These are phyloP conservation scores for Scopus umbretta DNA, from an alignment of 2,113 vertebrate genomes.

Conservation along the genomic window DNA sequence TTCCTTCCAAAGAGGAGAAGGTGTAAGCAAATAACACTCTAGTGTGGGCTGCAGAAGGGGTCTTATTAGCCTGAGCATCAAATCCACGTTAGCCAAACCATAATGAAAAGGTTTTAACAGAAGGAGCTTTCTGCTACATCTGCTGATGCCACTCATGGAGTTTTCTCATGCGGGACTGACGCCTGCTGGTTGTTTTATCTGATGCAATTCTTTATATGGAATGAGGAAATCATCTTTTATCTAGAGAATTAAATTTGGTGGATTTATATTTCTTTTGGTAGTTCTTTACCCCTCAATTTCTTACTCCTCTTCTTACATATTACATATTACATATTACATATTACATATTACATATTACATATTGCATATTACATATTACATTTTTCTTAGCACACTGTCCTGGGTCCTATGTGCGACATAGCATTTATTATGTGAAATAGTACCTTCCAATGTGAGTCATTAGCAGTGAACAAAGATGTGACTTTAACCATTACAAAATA, in stretches of 20 bases:
- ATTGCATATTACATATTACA: too few relatives aligned
- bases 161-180: background rate
- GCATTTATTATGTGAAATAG: background rate
- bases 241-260: background rate
- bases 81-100: background rate
- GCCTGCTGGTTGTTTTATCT: background rate
- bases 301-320: background rate
- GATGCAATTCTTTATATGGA: background rate
- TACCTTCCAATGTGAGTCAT: background rate
- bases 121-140: background rate
- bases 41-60: background rate
- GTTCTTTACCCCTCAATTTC: background rate
- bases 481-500: background rate
- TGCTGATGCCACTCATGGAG: background rate
- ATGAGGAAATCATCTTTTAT: background rate
- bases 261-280: background rate
- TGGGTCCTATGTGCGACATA: background rate
- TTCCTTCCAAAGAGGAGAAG: background rate
- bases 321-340: too few relatives aligned
- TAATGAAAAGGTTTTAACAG: background rate
- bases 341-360: too few relatives aligned
- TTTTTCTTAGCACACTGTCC: background rate
- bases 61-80: background rate
- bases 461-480: background rate
- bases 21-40: background rate